Conservation (phyloP, 2,113 vertebrate genomes). For the Plecturocebus donacophilus region DNA sequence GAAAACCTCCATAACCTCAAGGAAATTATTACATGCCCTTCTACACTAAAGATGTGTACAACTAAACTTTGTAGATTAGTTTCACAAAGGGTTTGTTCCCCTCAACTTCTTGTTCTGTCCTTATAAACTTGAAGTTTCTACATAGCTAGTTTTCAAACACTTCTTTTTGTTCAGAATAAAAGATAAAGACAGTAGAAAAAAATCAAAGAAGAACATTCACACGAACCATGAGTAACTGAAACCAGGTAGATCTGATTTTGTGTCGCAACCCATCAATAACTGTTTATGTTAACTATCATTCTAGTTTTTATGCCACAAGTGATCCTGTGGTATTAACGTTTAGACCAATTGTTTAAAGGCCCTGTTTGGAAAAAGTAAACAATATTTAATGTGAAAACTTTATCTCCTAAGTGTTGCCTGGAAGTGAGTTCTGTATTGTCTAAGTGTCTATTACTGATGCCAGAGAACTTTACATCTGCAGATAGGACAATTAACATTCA, state of each 20-base stretch:
- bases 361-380: constrained; percentile 55
- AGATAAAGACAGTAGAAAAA: neutral
- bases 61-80: neutral
- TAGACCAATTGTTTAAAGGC: constrained; percentile 56
- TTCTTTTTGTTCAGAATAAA: neutral
- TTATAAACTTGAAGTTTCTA: neutral
- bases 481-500: constrained; percentile 81
- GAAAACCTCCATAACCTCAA: neutral
- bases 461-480: constrained; percentile 66
- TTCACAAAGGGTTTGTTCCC: neutral
- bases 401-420: neutral
- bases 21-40: neutral
- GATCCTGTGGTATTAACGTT: constrained; percentile 45
- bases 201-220: neutral
- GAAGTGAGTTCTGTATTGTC: constrained; percentile 63
- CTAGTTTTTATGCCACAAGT: constrained; percentile 57
- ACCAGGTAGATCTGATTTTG: neutral
- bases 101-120: neutral
- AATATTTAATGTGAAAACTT: constrained; percentile 66
- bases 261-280: neutral
- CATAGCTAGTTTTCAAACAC: neutral
- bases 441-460: constrained; percentile 78
- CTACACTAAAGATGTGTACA: neutral
- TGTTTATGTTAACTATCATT: neutral
- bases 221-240: neutral